phyloP scores from a whole-genome alignment of 1,140 invertebrate species.

The Triops longicaudatus region DNA sequence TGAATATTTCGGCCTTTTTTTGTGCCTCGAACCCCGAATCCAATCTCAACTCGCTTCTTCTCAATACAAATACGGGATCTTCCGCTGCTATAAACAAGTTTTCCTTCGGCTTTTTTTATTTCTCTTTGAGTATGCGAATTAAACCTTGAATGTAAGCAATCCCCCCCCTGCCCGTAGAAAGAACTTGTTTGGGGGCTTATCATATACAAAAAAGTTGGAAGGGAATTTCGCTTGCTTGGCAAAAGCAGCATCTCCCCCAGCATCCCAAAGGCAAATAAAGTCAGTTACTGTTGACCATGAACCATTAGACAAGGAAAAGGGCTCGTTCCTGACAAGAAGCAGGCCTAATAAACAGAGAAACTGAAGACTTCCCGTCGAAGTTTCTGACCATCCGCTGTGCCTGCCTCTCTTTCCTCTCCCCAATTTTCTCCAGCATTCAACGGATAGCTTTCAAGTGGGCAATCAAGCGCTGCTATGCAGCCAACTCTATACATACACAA shows the following conservation, averaged over 20 bases:
- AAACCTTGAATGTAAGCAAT: neutral
- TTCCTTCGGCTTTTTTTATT: too few species aligned
- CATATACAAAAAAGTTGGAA: neutral
- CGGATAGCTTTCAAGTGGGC: conserved; percentile 14
- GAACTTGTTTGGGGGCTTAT: neutral
- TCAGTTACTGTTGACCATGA: conserved; percentile 3
- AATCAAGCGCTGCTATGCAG: neutral
- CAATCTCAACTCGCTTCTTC: neutral
- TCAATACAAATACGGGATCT: neutral
- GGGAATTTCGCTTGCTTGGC: neutral
- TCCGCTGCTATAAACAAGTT: neutral
- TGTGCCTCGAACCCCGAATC: neutral
- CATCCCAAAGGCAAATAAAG: neutral
- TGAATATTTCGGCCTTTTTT: neutral
- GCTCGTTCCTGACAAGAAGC: conserved; percentile 5
- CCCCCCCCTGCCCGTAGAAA: neutral
- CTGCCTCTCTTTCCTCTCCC: neutral
- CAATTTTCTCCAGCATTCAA: neutral
- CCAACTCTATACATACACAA: neutral
- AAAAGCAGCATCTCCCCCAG: neutral
- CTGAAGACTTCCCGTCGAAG: neutral
- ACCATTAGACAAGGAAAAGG: conserved; percentile 3
- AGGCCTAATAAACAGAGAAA: conserved; percentile 15
- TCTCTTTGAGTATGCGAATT: neutral
- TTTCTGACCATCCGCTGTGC: neutral